A percentile compares a stretch with the other conserved stretches of the same genome.
Conservation (phyloP, 2,797 vertebrate genomes). For the Urocyon cinereoargenteus region DNA sequence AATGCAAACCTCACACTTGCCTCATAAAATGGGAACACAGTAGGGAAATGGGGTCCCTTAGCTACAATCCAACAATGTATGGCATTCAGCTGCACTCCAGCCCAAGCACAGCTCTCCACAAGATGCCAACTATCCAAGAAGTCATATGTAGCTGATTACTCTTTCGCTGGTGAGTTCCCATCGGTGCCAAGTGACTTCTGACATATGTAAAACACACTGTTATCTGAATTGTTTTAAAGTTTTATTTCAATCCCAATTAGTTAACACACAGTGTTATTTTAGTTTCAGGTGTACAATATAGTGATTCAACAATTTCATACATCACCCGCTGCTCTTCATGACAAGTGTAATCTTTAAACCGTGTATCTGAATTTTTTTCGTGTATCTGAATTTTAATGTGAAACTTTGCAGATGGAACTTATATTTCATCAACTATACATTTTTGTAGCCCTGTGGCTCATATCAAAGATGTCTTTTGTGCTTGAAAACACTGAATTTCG, state of each 20-base stretch:
- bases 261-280: background rate
- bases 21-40: background rate
- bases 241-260: background rate
- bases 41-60: background rate
- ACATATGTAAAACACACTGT: background rate
- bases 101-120: background rate
- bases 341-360: background rate
- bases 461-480: background rate
- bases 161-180: background rate
- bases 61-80: background rate
- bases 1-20: background rate
- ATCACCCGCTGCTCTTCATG: background rate
- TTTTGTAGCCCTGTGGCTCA: background rate
- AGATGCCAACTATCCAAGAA: background rate
- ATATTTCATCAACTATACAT: background rate
- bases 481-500: background rate
- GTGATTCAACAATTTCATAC: background rate
- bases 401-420: background rate
- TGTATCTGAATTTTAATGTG: background rate
- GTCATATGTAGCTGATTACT: background rate
- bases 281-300: background rate
- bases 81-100: background rate
- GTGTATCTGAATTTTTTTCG: background rate
- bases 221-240: background rate
- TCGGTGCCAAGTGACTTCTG: background rate